Evolutionary conservation across 2,888 invertebrate genomes (phyloP), one percentile per base, ranked within the genome.

Genomic region (Blera fallax): DNA sequence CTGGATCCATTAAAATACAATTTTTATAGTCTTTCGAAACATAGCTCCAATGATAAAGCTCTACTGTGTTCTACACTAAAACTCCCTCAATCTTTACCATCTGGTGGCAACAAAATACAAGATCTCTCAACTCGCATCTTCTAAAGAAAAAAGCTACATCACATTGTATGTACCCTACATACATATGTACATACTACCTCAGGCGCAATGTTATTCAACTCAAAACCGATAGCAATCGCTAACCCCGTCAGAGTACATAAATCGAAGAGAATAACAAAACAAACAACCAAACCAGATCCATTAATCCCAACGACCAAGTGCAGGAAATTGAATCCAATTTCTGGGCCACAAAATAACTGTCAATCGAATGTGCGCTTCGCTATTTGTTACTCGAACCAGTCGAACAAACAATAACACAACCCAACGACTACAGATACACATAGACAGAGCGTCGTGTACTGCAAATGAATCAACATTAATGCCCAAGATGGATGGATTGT

Each of bases 301-400:
- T 58, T 72, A 81, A 76, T n/a, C 54, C 76, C 76, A 27, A 56
- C 56, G 32, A 56, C 82, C 58, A 65, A 81, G 64, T 78, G 45
- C 73, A 77, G 73, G 83, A 83, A 78, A 82, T 73, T 52, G 60
- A 76, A 78, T 83, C 29, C 54, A 50, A 62, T 78, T 78, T 83
- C 78, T 83, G 83, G 60, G 78, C 67, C 67, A 83, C 62, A 78
- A 78, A 82, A 77, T 72, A 82, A 82, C 82, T 82, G 82, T 72
- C 77, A 72, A 82, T 72, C 52, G 70, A 77, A 34, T 82, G 77
- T 77, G 60, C 77, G 45, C 72, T 67, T 60, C 52, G 65, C 72
- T 60, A 72, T 77, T 72, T 72, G 43, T 82, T 60, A 52, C 76
- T 43, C 69, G 21, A 64, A 69, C 48, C 62, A 81, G 64, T 77